These are phyloP conservation scores for Leptopilina drosophilae DNA, from an alignment of 2,888 invertebrate species.

Conservation along the genomic window DNA sequence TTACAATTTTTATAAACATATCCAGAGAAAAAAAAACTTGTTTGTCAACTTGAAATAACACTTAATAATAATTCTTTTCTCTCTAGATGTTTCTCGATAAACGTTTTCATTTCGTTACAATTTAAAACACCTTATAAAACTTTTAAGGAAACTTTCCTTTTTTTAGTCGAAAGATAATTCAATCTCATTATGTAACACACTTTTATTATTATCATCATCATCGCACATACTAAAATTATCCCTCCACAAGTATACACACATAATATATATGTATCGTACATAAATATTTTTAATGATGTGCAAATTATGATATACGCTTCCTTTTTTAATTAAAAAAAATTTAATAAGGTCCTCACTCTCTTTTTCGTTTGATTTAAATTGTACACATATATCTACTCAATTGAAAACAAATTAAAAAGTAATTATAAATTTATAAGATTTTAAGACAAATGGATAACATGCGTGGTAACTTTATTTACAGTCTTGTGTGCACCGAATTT, in stretches of 20 bases:
- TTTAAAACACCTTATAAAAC: conserved; percentile 12
- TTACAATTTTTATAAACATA: conserved; percentile 3
- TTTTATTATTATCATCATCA: conserved; percentile 4
- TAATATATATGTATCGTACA: no score
- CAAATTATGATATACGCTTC: no score
- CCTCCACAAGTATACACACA: no score
- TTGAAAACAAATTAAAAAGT: conserved; percentile 14
- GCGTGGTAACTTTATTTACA: no score
- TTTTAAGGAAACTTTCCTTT: neutral
- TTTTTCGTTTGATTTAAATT: neutral
- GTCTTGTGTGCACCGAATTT: neutral
- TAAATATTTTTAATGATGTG: no score
- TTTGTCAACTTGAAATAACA: neutral
- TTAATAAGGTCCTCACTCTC: no score
- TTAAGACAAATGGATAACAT: neutral
- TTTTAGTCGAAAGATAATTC: neutral
- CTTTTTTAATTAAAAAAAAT: no score
- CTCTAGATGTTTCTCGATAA: neutral
- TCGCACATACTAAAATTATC: neutral
- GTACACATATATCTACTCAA: neutral
- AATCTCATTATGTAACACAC: neutral
- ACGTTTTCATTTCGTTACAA: neutral
- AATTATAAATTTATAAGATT: neutral
- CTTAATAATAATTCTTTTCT: neutral
- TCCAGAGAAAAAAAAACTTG: neutral